Evolutionary conservation across 2,888 invertebrate species (phyloP).

Genomic region (Polydrusus tereticollis): DNA sequence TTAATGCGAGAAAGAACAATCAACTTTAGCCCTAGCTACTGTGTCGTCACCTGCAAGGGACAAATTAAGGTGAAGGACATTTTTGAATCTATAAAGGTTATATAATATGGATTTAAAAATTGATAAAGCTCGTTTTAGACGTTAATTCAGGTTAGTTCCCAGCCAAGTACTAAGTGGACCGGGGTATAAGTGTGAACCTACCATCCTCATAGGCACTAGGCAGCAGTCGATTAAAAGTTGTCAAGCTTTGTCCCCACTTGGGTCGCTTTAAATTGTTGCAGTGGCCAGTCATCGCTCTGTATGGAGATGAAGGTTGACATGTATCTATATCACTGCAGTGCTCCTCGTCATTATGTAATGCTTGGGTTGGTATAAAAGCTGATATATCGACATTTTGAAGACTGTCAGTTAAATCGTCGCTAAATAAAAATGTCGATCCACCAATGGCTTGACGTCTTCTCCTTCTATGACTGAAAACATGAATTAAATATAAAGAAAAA

Average conservation of each 20-base stretch:
- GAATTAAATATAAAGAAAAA: neutral
- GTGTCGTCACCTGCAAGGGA: no score
- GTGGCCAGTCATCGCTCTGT: constrained; percentile 83
- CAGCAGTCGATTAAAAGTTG: constrained; percentile 86
- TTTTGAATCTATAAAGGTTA: no score
- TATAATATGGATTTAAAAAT: no score
- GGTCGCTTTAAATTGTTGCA: constrained; percentile 91
- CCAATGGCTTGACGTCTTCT: constrained; percentile 83
- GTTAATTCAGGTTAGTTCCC: no score
- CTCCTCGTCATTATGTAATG: constrained; percentile 73
- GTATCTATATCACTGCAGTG: constrained; percentile 77
- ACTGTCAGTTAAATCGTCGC: constrained; percentile 81
- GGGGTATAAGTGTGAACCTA: no score
- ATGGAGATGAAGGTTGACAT: constrained; percentile 80
- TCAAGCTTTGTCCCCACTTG: constrained; percentile 84
- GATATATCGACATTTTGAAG: constrained; percentile 85
- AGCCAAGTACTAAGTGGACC: no score
- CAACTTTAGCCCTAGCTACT: no score
- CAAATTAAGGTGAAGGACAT: no score
- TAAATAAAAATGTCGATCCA: constrained; percentile 71
- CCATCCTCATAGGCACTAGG: constrained; percentile 92
- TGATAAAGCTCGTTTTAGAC: no score
- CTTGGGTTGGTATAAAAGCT: constrained; percentile 75
- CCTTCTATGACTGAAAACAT: constrained; percentile 64
- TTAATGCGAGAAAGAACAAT: no score